Base-by-base conservation (phyloP, 2,113 vertebrate genomes). In the Tiliqua scincoides region DNA sequence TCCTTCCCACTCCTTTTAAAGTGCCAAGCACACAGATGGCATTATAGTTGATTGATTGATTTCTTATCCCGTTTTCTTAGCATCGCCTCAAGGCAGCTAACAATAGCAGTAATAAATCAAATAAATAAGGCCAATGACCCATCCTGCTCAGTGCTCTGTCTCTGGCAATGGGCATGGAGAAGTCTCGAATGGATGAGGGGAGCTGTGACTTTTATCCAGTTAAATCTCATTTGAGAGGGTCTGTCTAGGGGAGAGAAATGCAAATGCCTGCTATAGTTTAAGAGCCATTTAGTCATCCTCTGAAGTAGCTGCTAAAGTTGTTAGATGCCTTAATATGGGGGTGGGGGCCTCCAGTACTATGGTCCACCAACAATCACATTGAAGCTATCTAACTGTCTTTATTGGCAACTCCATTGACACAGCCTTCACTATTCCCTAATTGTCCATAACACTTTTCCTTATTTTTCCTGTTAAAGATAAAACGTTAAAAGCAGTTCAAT, bases 371-470 rank as follows among this genome's bases (percentile, higher is more conserved):
- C 48, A 83, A 63, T 30, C 62, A 83, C 43, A 32, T 5, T 77
- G 27, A 37, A 84, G 84, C 0, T 73, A 59, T 91, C 92, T 87
- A 89, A n/a, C 78, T 82, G 78, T 68, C 88, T 88, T 88, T 89
- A 72, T 88, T 61, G 90, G 91, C 89, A 91, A 62, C 57, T 89
- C 37, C 86, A 91, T 70, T 90, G 70, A 87, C 27, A 82, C 17
- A 30, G 71, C 59, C 79, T 94, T 91, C 87, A 91, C 92, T 93
- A 85, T 30, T 88, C 91, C 43, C 23, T 91, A 93, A 93, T 90
- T 90, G 76, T 91, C 73, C 57, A 37, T 91, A 91, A 84, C 37
- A 82, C 88, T 89, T 85, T 57, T n/a, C 52, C 0, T 0, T 88
- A 79, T 89, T 91, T 91, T 88, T 79, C 87, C 88, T 86, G 87